Evolutionary conservation across 2,113 vertebrate species (phyloP), one percentile per base, ranked within the genome.

Genomic region (Strix aluco): DNA sequence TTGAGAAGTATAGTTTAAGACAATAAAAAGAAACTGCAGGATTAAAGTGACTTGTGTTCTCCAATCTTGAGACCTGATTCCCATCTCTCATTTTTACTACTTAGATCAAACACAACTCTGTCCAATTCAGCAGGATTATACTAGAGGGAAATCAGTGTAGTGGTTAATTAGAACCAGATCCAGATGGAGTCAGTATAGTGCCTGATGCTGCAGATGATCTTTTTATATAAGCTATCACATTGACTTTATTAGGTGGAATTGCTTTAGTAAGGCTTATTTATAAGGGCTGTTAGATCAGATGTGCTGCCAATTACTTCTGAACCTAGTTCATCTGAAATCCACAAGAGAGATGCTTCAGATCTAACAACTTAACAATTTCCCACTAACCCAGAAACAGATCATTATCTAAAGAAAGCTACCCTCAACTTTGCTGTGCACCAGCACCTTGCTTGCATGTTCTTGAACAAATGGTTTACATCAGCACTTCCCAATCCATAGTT

Each of bases 231-330:
- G 51, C 57, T 83, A 77, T 51, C 54, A 55, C 63, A 77, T 38
- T 86, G 59, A 86, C 55, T 94, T 92, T 62, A 84, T 57, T 51
- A 89, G 40, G n/a, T 95, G 72, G 38, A 92, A 94, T 66, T 88
- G 65, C 44, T 88, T 93, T 79, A 94, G 36, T 52, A 47, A 78
- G 49, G 63, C 18, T 81, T 36, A 81, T 83, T 87, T 86, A 44
- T 55, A 83, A 74, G 38, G 29, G 21, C 57, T 77, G 66, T 66
- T 87, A 79, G 79, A 93, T 79, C 72, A 95, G 73, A 90, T 73
- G 63, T 86, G 59, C 72, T 79, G 69, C 80, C 86, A 93, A 86
- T 82, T 96, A 88, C 88, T 88, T 92, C 88, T 84, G 73, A 93
- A 67, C n/a, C 44, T 66, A 91, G 55, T 47, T 86, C 22, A 71